A percentile compares a stretch with the other conserved stretches of the same genome.
These are phyloP conservation scores for Scophthalmus maximus DNA, from an alignment of 2,113 vertebrate species.

Conservation along the genomic window DNA sequence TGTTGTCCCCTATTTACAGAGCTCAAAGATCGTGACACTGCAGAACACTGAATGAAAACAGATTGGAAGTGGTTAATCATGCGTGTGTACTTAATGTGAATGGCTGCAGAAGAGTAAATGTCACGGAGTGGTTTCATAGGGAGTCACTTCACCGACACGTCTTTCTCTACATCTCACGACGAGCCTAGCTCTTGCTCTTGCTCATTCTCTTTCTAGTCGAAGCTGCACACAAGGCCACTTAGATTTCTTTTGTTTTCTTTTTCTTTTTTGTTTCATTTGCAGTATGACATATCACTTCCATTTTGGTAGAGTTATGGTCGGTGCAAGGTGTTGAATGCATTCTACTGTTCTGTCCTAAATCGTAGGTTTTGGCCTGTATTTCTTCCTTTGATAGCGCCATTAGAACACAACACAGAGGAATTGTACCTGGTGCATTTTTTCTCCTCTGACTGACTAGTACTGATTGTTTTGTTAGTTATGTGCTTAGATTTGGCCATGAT, in stretches of 20 bases:
- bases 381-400: not conserved
- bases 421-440: too few relatives aligned
- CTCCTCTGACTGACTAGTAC: too few relatives aligned
- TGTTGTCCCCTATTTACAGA: not conserved
- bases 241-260: too few relatives aligned
- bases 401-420: too few relatives aligned
- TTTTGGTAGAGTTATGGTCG: not conserved
- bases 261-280: not conserved
- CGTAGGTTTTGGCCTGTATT: not conserved
- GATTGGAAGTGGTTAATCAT: not conserved
- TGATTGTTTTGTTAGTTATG: too few relatives aligned
- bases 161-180: not conserved
- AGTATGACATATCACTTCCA: not conserved
- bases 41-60: not conserved
- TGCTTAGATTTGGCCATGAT: too few relatives aligned
- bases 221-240: too few relatives aligned
- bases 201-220: too few relatives aligned
- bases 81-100: not conserved
- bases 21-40: not conserved
- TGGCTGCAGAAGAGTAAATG: not conserved
- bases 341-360: too few relatives aligned
- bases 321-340: not conserved
- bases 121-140: not conserved
- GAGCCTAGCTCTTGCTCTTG: not conserved
- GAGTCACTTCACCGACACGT: not conserved